These are phyloP conservation scores for Tetraneura akinire DNA, from an alignment of 1,140 invertebrate species.

Conservation along the genomic window DNA sequence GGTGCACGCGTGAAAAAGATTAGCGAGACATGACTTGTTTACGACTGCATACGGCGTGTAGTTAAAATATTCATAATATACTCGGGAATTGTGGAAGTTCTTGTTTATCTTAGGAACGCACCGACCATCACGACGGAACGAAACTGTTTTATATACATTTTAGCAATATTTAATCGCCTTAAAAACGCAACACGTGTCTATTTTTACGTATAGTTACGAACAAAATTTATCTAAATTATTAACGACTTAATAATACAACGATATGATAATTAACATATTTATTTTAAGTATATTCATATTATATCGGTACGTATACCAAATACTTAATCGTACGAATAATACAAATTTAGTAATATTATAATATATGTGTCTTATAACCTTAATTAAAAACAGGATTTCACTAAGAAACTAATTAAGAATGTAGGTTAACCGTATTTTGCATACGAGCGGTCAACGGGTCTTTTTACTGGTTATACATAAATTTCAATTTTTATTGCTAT, in stretches of 20 bases:
- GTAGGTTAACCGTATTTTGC: background rate
- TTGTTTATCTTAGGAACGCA: background rate
- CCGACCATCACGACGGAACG: conserved; percentile 10
- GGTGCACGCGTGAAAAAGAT: background rate
- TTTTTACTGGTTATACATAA: background rate
- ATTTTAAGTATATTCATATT: background rate
- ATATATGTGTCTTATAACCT: background rate
- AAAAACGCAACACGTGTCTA: background rate
- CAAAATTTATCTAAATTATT: background rate
- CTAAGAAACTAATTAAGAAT: conserved; percentile 27
- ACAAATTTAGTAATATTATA: background rate
- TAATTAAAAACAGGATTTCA: conserved; percentile 29
- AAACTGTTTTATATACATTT: conserved; percentile 24
- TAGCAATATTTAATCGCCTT: conserved; percentile 14
- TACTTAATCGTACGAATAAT: background rate
- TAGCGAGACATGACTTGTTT: conserved; percentile 13
- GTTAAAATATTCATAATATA: conserved; percentile 18
- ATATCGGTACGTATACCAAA: no score
- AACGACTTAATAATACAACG: background rate
- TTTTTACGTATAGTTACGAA: background rate
- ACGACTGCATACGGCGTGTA: background rate
- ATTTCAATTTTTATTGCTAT: no score
- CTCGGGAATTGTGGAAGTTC: background rate
- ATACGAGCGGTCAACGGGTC: conserved; percentile 26
- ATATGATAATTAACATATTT: conserved; percentile 3